Evolutionary conservation across 53 echinoderm and acorn worm genomes (phyloP), one percentile per base, ranked within the genome.

Genomic region (Mesocentrotus franciscanus): DNA sequence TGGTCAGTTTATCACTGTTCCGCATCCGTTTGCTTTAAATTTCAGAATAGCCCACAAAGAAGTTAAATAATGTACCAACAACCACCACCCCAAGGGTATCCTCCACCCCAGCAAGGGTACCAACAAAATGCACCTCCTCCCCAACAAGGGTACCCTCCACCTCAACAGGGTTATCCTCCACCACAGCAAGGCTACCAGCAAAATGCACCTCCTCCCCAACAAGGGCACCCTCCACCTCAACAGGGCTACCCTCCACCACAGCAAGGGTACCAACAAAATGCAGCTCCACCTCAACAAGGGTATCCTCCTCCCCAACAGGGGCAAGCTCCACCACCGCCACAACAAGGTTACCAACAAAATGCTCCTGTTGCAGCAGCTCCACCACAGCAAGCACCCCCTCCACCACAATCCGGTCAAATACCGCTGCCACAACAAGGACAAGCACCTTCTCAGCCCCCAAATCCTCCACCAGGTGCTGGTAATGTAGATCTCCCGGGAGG

Each of bases 171-270:
- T 1, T 70, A 70, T 14, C 66, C 92, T 11, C 92, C 92, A 4
- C 92, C 92, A 33, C 92, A 92, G 22, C 92, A 92, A 70, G 71
- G 71, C 0, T 92, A 92, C 92, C 90, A 85, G 12, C 85, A 85
- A 20, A 35, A 84, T 15, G 84, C 16, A 27, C 49, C 92, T 39
- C 68, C 92, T 11, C 92, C 92, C 10, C 92, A 92, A 35, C 92
- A 92, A 71, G 92, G 92, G 36, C 71, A 92, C 92, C 60, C 90
- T 27, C 60, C 90, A 26, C 90, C 90, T 56, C 90, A 90, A 90
- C 91, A 91, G 33, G 89, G 89, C 18, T 89, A 89, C 58, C 56
- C 58, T 7, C 89, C 89, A 89, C 89, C 89, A 8, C 89, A 83
- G 36, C 90, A 90, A 58, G 59, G 90, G 24, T 90, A 90, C 90